Base-by-base conservation (phyloP, 2,113 vertebrate species). In the Salminus brasiliensis region DNA sequence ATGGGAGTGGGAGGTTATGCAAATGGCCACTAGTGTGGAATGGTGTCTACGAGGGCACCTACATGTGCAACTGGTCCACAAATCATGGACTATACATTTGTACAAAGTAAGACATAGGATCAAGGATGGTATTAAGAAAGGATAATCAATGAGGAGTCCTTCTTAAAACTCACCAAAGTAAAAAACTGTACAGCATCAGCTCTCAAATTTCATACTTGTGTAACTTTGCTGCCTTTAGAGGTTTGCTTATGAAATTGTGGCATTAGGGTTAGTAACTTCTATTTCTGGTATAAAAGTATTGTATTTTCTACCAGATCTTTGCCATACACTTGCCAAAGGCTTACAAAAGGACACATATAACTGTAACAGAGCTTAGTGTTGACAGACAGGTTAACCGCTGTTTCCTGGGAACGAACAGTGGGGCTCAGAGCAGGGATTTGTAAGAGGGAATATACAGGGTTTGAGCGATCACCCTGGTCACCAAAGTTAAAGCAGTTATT, bases 341-440 rank as follows among this genome's bases (percentile, higher is more conserved):
- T 66, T 72, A 65, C 69, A 73, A 65, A 65, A 65, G 69, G 39
- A 72, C 49, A 79, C 43, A 52, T n/a, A 72, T 52, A 43, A 72
- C 34, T 57, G 18, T 12, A 79, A 73, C 78, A 30, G 69, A 73
- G 32, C 45, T 55, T 52, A 53, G 57, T 53, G 71, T 30, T 79
- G 69, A 79, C 59, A 65, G 59, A 63, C 78, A 72, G 4, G 18
- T 52, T 72, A 72, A 32, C 23, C 25, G 9, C 34, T 66, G 45
- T 72, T n/a, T 66, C 62, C 62, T 36, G 36, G 62, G 32, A 66
- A 21, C 18, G 59, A 73, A 55, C 69, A 32, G 59, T 11, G 16
- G 34, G 18, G 15, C 43, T 72, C 18, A 55, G 29, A 53, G 9
- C 60, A 53, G 45, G 59, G 55, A 71, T 71, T 39, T 60, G 67